phyloP scores from a whole-genome alignment of 2,113 vertebrate genomes.

The Calidris pygmaea region DNA sequence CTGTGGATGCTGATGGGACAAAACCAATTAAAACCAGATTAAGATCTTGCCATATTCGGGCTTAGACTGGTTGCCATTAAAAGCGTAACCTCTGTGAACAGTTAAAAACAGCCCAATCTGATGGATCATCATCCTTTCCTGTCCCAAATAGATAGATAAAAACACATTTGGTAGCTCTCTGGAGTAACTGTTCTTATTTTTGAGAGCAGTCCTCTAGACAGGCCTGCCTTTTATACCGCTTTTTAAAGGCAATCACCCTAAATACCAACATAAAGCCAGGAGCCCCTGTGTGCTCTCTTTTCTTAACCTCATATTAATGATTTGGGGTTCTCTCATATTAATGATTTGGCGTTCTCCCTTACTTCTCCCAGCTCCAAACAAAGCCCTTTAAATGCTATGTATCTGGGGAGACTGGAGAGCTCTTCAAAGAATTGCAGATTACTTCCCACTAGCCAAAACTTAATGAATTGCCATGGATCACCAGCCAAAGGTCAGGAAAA shows the following conservation, averaged over 20 bases:
- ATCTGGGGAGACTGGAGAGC: background rate
- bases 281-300: background rate
- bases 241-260: background rate
- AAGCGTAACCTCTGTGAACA: background rate
- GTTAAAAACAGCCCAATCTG: background rate
- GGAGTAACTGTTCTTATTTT: background rate
- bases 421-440: background rate
- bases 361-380: background rate
- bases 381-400: background rate
- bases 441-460: background rate
- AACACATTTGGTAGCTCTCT: background rate
- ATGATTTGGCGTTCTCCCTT: background rate
- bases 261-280: background rate
- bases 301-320: background rate
- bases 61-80: background rate
- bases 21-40: slow-evolving; percentile 27
- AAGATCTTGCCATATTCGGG: background rate
- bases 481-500: background rate
- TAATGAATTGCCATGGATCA: background rate
- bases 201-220: background rate
- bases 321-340: background rate
- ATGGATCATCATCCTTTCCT: background rate
- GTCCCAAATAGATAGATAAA: background rate
- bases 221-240: fast-evolving
- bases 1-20: background rate